These are phyloP conservation scores for Cydia fagiglandana DNA, from an alignment of 1,140 invertebrate genomes.

Conservation along the genomic window DNA sequence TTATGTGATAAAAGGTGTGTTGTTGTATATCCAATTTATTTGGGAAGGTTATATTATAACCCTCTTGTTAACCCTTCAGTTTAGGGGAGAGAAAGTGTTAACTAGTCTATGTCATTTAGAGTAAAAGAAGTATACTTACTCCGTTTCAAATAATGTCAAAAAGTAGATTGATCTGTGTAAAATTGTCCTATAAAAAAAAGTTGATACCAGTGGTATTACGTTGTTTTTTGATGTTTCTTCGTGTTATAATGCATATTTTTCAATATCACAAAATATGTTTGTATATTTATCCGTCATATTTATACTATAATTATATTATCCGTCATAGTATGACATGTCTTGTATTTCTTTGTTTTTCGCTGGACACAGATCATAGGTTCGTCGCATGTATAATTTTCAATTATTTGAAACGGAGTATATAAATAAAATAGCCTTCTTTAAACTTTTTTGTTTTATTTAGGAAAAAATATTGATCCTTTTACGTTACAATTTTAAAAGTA, in stretches of 20 bases:
- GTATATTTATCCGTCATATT: too few relatives aligned
- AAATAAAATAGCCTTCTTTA: not conserved
- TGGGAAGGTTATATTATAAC: not conserved
- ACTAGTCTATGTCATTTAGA: conserved; percentile 7
- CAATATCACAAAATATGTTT: too few relatives aligned
- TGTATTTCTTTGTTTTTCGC: not conserved
- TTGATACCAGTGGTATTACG: not conserved
- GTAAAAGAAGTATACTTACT: not conserved
- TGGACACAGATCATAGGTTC: not conserved
- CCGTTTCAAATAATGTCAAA: not conserved
- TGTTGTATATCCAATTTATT: conserved; percentile 36
- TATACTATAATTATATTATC: too few relatives aligned
- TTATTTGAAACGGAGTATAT: conserved; percentile 2
- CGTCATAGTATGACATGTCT: not conserved
- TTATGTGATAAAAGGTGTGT: conserved; percentile 61
- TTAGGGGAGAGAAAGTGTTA: not conserved
- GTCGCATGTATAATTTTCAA: not conserved
- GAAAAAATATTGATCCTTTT: not conserved
- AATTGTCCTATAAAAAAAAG: too few relatives aligned
- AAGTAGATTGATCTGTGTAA: not conserved
- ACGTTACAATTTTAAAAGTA: not conserved
- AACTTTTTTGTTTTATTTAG: not conserved
- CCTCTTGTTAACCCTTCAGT: not conserved
- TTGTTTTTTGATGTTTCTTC: not conserved
- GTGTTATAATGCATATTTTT: not conserved